These are phyloP conservation scores for Cnemophilus loriae DNA, from an alignment of 2,113 vertebrate species.

Conservation along the genomic window DNA sequence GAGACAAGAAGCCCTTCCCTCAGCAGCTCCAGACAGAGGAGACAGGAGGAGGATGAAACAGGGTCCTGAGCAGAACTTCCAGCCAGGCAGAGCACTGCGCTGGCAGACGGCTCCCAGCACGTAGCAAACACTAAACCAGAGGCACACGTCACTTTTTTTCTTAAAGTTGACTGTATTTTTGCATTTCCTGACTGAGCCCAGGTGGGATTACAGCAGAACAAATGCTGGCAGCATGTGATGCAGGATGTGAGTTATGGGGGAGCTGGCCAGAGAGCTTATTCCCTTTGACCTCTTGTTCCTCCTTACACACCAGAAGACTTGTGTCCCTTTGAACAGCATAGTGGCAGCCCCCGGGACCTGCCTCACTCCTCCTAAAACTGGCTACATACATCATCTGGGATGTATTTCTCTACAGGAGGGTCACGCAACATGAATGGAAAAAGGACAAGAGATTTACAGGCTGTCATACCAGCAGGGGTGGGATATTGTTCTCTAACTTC, in stretches of 20 bases:
- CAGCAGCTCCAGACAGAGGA: not conserved
- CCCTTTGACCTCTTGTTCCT: not conserved
- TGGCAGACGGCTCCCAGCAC: not conserved
- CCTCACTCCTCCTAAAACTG: not conserved
- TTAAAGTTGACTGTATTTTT: not conserved
- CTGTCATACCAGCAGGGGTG: not conserved
- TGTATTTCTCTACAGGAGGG: not conserved
- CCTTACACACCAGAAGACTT: not conserved
- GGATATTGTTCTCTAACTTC: not conserved
- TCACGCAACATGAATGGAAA: not conserved
- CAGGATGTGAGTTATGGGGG: not conserved
- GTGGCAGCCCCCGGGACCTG: not conserved
- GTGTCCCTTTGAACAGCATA: accelerated
- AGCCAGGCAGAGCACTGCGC: not conserved
- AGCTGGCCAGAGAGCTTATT: not conserved
- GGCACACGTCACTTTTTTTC: accelerated
- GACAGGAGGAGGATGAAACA: not conserved
- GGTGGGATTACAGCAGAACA: not conserved
- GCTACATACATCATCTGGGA: not conserved
- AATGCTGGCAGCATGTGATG: accelerated
- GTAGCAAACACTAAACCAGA: not conserved
- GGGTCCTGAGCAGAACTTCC: not conserved
- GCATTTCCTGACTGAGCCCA: not conserved
- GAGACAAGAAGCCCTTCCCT: not conserved
- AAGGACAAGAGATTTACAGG: not conserved